Evolutionary conservation across 2,113 vertebrate species (phyloP), one percentile per base, ranked within the genome.

Genomic region (Phrynosoma blainvillii): DNA sequence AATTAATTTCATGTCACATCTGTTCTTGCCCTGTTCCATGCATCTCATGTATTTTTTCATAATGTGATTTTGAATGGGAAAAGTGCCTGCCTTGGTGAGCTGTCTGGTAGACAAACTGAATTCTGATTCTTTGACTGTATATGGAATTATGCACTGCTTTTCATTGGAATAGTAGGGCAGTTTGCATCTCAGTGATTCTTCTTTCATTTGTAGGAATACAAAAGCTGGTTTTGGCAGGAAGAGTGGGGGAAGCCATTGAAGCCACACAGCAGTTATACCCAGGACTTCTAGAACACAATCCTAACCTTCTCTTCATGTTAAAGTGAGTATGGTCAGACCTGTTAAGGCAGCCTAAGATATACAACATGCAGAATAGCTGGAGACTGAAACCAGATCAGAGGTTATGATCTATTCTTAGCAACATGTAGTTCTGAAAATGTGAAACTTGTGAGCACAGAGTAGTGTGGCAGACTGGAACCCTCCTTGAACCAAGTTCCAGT

Each of bases 301-400:
- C 99, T 82, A 99, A 99, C 96, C 97, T 99, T 90, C 98, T 99
- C 85, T 99, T 99, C 97, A 99, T 98, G 98, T 98, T 99, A 96
- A 99, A 99, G 99, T 99, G 96, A 98, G 98, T 97, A 87, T 74
- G 32, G 78, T 32, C 66, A 79, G 25, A 56, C 40, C 85, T 10
- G 56, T 52, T 87, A 14, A 2, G 56, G 36, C 84, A 56, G 74
- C 95, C 95, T 79, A 96, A 96, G 13, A 87, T 36, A 73, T 16
- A 47, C 13, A 66, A 80, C 42, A 13, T 27, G 25, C 65, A 76
- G 16, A 25, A 62, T 20, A 30, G 23, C 82, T 66, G 62, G 21
- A 4, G 25, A 7, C 23, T 14, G 20, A 65, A 59, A 27, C 25
- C 16, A n/a, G 1, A 4, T 9, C 16, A 54, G 79, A 25, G 25